Base-by-base conservation (phyloP, 2,888 invertebrate genomes). In the Phania funesta region DNA sequence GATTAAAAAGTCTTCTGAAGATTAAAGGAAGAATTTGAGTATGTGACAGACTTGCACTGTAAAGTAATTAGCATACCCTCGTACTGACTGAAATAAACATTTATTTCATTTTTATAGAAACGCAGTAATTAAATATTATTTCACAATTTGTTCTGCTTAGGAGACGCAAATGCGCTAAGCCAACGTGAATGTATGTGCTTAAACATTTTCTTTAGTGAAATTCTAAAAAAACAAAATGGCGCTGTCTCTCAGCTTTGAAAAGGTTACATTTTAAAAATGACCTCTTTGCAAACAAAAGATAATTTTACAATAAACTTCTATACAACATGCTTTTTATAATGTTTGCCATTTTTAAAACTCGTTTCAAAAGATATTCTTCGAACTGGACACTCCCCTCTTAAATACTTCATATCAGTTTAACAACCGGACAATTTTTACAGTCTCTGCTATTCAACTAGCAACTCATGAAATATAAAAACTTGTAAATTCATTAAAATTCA, bases 401-500 rank as follows among this genome's bases (percentile, higher is more conserved):
- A 68, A 62, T 35, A 54, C 16, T 32, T 38, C 24, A 18, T 24
- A 13, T 18, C n/a, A 18, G 22, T 38, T 22, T 54, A 54, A 54
- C 18, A 81, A 67, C 18, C 24, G 60, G 46, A 71, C 29, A 44
- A 41, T 54, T 22, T 38, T 1, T 16, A 41, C 41, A 16, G 24
- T 18, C 8, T 50, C 13, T 22, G 5, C 22, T 24, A 62, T 5
- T 29, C 26, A 35, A 16, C 11, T 24, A 13, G 6, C 60, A 29
- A 50, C 54, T 20, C 24, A 20, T 74, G 35, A 67, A 75, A 80
- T 83, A 67, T 77, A 86, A 86, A 86, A 88, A 86, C 87, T 87
- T 87, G 85, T 86, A 87, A 87, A 88, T 88, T 86, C 87, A 87
- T 88, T 87, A 87, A 88, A 88, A 88, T 87, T 87, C 88, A 86